Base-by-base conservation (phyloP, 2,888 invertebrate genomes). In the Therioaphis trifolii region DNA sequence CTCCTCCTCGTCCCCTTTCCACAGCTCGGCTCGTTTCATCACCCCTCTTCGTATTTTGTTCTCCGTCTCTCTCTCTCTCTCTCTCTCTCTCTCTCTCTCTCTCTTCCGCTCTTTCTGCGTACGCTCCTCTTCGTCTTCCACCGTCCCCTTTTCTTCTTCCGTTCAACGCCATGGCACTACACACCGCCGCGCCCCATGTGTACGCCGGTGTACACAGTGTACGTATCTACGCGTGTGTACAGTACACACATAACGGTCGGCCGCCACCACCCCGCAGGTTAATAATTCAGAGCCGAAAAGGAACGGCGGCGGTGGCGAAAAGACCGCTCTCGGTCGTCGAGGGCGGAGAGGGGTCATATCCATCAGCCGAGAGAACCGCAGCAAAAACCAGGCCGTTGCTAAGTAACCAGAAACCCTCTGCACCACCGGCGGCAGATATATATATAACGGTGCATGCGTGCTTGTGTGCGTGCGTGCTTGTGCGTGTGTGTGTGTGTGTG, bases 391-490 rank as follows among this genome's bases (percentile, higher is more conserved):
- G 46, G n/a, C 52, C 82, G 82, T 85, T 74, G 85, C 74, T 55
- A 82, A 80, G 80, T 85, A 68, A 85, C 75, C 85, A 66, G 72
- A 84, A 85, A 85, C 85, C 58, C 85, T 40, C 49, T 24, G n/a
- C n/a, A n/a, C n/a, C n/a, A n/a, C n/a, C 55, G 18, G 15, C 35
- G 78, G 82, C 49, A 85, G 63, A 85, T 76, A 35, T 35, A 35
- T 35, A 3, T 7, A 7, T 5, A 35, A 35, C 35, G 63, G 85
- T 72, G 72, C n/a, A 79, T 68, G 4, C 49, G 27, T 46, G 7
- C 35, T 7, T 35, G 7, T 35, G 35, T 7, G 4, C 72, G 63
- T 68, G 4, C 49, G 27, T 46, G 7, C 35, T 7, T 35, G 7
- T 35, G 35, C 35, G 4, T 3, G 35, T 75, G 85, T 71, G 72